Conservation (phyloP, 2,797 vertebrate species). For the Siniperca undulata region DNA sequence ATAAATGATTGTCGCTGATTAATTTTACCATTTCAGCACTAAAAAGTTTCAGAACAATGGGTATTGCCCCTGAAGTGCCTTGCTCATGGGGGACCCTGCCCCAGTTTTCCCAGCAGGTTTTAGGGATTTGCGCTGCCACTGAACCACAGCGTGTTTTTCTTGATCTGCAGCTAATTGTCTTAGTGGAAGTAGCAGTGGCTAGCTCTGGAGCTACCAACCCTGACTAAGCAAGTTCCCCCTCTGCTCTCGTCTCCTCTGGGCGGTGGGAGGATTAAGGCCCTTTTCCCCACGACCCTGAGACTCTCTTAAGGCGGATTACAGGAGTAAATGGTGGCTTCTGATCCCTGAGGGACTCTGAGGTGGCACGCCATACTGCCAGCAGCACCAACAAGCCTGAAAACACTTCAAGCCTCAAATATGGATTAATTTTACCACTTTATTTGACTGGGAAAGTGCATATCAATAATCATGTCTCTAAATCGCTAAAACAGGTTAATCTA, state of each 20-base stretch:
- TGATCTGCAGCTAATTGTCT: conserved; percentile 31
- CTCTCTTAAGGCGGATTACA: conserved; percentile 80
- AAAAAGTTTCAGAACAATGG: background rate
- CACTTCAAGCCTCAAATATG: rapidly evolving
- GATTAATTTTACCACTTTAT: background rate
- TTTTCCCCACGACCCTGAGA: conserved; percentile 76
- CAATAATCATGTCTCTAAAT: background rate
- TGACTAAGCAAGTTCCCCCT: conserved; percentile 59
- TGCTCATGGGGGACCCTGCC: conserved; percentile 17
- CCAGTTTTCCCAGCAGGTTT: conserved; percentile 22
- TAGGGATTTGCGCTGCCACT: background rate
- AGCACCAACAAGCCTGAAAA: conserved; percentile 16
- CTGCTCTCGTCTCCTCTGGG: conserved; percentile 32
- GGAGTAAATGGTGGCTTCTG: conserved; percentile 71
- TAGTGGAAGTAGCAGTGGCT: conserved; percentile 4
- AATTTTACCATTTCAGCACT: background rate
- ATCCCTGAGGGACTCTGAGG: conserved; percentile 60
- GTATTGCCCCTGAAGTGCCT: conserved; percentile 5
- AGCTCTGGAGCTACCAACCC: conserved; percentile 35
- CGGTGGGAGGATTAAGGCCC: conserved; percentile 65
- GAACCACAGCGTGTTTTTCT: conserved; percentile 22
- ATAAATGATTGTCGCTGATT: background rate
- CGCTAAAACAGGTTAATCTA: background rate
- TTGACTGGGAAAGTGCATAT: background rate
- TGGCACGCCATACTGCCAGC: conserved; percentile 65